Conservation (phyloP, 2,113 vertebrate species). For the Pteronura brasiliensis region DNA sequence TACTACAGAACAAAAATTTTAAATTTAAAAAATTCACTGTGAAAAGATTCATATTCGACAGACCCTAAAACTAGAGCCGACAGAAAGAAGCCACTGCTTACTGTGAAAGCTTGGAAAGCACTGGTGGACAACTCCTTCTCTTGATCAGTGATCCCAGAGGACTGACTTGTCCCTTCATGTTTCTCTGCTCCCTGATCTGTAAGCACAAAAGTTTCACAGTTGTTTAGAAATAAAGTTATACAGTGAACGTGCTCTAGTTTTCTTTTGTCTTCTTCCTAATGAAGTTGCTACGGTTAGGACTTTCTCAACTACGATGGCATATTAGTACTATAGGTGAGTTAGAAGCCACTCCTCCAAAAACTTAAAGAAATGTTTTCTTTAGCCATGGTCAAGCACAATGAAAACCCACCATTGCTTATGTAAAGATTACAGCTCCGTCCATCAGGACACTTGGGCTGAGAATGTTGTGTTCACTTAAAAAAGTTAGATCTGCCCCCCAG, state of each 20-base stretch:
- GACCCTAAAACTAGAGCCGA: neutral
- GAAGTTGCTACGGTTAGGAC: neutral
- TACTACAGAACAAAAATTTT: neutral
- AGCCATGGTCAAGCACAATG: neutral
- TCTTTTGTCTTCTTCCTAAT: neutral
- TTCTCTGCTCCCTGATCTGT: conserved; percentile 92
- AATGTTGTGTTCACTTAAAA: neutral
- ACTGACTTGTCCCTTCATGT: conserved; percentile 86
- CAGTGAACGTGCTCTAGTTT: neutral
- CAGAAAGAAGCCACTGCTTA: conserved; percentile 74
- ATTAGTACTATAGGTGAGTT: neutral
- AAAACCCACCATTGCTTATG: neutral
- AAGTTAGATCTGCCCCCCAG: neutral
- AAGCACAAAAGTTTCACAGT: conserved; percentile 25
- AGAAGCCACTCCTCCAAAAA: neutral
- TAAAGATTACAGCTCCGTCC: neutral
- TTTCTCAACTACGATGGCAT: neutral
- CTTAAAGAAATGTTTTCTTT: neutral
- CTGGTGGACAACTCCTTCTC: conserved; percentile 92
- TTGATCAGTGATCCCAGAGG: conserved; percentile 91
- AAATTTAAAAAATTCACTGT: neutral
- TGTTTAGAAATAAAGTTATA: conserved; percentile 31
- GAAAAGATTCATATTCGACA: neutral
- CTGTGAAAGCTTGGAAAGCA: conserved; percentile 92
- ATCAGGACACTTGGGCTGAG: neutral